phyloP scores from a whole-genome alignment of 2,113 vertebrate genomes.

The Cricetomys ansorgei region DNA sequence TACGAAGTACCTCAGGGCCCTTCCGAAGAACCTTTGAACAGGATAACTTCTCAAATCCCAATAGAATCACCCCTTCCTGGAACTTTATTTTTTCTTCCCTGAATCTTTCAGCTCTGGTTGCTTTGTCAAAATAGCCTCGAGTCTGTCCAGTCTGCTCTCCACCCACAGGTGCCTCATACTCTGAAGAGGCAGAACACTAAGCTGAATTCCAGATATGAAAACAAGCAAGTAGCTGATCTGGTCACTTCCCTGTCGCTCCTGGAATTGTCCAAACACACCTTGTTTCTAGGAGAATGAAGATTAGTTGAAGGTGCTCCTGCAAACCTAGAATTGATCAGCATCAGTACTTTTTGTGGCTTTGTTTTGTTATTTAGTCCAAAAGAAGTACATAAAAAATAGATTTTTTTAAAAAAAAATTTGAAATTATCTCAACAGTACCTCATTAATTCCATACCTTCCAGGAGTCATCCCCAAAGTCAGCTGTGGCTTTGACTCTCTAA shows the following conservation, averaged over 20 bases:
- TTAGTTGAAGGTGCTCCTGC: background rate
- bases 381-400: too few species aligned
- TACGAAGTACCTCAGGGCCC: background rate
- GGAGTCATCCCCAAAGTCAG: background rate
- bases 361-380: background rate
- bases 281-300: background rate
- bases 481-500: background rate
- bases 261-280: background rate
- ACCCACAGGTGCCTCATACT: background rate
- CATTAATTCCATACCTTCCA: background rate
- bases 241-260: background rate
- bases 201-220: slow-evolving; percentile 30
- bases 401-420: too few species aligned
- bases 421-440: background rate
- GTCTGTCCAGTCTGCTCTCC: slow-evolving; percentile 19
- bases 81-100: background rate
- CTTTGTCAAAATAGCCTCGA: slow-evolving; percentile 33
- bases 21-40: background rate
- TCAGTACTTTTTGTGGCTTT: background rate
- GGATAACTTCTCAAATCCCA: background rate
- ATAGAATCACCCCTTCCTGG: background rate
- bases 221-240: background rate
- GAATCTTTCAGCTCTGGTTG: slow-evolving; percentile 13
- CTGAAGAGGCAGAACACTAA: background rate
- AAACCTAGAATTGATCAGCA: background rate